Evolutionary conservation across 1,140 invertebrate species (phyloP), one percentile per base, ranked within the genome.

Genomic region (Papilio helenus): DNA sequence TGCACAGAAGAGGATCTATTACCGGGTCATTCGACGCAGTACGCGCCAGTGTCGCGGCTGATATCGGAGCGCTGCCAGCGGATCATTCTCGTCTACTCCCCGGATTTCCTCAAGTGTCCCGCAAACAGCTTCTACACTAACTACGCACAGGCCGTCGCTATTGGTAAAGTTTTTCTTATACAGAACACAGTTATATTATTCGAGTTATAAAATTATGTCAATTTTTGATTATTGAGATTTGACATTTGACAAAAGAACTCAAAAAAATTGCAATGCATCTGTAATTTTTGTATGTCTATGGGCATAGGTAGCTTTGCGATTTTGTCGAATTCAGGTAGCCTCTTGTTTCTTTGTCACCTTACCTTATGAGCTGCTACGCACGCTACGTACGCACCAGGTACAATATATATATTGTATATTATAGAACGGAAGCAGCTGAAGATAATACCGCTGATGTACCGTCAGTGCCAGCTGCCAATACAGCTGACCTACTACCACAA

Each of bases 31-130:
- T 80, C 84, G 23, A 91, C 89, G 8, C 84, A 97, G 85, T 96
- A 97, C 86, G 95, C 97, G 76, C 96, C 96, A 8, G 95, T 98
- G 16, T 96, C 97, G 72, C 95, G 95, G 82, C 93, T 98, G 20
- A 97, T 98, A 88, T 95, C 96, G 20, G 96, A 97, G 84, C 92
- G 97, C 10, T 98, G 97, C 84, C 96, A 96, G 44, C 95, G 96
- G 82, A 92, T 98, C 49, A 96, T 98, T 46, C 95, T 97, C 1
- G 95, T 98, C 74, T 90, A 97, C 65, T 97, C 97, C 1, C 95
- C 97, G 1, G 96, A 95, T 80, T 98, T 98, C 92, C 89, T 97
- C 3, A 89, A 95, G 81, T 97, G 96, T 86, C 91, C 96, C 14
- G 96, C 95, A 39, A 97, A 97, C 82, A 95, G 95, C 79, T 98